phyloP scores from a whole-genome alignment of 2,113 vertebrate genomes.

The Dasypus novemcinctus region DNA sequence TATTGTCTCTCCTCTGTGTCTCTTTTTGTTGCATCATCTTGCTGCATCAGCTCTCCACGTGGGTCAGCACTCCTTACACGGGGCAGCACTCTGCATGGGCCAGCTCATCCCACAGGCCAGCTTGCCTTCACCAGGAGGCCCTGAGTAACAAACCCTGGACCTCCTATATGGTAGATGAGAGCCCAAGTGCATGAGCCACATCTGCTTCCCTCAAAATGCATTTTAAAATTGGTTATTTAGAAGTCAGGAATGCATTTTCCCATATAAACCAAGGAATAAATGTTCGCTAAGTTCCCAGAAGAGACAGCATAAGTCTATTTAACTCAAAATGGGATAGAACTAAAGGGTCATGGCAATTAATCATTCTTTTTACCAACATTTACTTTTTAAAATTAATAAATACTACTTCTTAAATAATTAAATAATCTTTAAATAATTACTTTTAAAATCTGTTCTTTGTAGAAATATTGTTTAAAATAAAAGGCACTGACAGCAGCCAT shows the following conservation, averaged over 20 bases:
- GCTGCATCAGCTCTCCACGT: too few species aligned
- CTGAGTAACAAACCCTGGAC: too few species aligned
- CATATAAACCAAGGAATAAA: background rate
- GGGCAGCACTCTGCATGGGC: too few species aligned
- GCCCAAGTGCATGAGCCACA: too few species aligned
- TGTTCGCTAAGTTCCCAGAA: background rate
- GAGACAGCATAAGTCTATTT: background rate
- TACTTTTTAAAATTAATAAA: background rate
- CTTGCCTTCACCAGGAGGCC: too few species aligned
- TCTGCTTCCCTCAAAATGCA: background rate
- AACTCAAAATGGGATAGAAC: background rate
- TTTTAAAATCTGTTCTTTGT: background rate
- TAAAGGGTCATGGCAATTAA: background rate
- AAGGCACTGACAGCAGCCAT: background rate
- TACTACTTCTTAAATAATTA: too few species aligned
- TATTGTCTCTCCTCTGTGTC: too few species aligned
- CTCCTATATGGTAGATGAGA: too few species aligned
- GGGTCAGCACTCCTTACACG: too few species aligned
- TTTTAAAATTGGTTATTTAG: slow-evolving; percentile 8
- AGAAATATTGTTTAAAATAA: background rate
- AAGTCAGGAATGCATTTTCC: slow-evolving; percentile 22
- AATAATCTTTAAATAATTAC: too few species aligned
- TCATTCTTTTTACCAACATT: background rate
- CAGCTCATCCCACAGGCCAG: too few species aligned
- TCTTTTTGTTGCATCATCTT: too few species aligned